phyloP scores from a whole-genome alignment of 2,888 invertebrate genomes.

The Dioctria linearis region DNA sequence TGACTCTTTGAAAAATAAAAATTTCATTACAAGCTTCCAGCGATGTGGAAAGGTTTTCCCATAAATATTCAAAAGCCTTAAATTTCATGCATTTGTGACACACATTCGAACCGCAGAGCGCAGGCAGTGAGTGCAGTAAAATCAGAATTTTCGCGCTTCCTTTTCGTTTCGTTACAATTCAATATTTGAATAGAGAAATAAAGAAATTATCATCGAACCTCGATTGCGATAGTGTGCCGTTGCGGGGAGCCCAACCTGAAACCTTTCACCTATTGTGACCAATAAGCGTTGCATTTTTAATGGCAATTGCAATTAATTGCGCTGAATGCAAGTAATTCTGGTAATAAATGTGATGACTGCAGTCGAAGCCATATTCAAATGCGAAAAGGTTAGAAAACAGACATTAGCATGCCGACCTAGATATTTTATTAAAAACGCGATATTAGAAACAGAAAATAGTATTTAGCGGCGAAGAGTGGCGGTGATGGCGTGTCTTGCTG shows the following conservation, averaged over 20 bases:
- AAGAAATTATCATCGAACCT: constrained; percentile 22
- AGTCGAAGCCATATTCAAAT: constrained; percentile 26
- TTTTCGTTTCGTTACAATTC: background rate
- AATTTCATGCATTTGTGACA: constrained; percentile 6
- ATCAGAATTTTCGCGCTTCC: constrained; percentile 8
- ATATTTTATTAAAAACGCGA: constrained; percentile 44
- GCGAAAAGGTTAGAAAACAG: constrained; percentile 40
- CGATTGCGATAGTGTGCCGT: background rate
- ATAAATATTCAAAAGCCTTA: constrained; percentile 23
- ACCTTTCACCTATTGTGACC: constrained; percentile 3
- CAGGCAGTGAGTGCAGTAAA: background rate
- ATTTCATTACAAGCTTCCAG: too few species aligned
- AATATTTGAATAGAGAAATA: constrained; percentile 38
- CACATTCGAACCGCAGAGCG: background rate
- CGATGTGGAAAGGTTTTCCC: too few species aligned
- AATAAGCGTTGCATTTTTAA: constrained; percentile 36
- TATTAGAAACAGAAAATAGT: constrained; percentile 42
- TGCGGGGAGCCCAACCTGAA: background rate
- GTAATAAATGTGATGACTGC: constrained; percentile 33
- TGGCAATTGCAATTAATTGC: constrained; percentile 42
- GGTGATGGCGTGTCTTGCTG: background rate
- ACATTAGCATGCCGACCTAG: constrained; percentile 44
- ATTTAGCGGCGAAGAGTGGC: constrained; percentile 11
- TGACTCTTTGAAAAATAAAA: too few species aligned
- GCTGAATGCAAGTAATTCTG: constrained; percentile 41